These are phyloP conservation scores for Dyspetes luteomarginatus DNA, from an alignment of 2,888 invertebrate genomes.

Conservation along the genomic window DNA sequence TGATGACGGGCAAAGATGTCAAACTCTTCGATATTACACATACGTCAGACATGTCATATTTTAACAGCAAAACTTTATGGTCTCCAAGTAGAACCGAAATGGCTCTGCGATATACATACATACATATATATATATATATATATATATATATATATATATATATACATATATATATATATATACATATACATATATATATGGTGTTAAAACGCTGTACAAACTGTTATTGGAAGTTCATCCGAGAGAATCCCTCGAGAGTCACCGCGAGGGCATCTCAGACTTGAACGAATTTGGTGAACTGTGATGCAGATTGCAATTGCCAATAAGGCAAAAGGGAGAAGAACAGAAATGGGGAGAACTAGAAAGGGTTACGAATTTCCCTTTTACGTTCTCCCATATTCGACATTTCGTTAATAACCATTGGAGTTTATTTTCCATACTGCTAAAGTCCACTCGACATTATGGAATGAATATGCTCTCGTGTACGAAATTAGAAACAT, in stretches of 20 bases:
- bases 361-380: constrained; percentile 26
- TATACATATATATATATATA: constrained; percentile 6
- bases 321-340: constrained; percentile 47
- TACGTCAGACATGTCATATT: constrained; percentile 8
- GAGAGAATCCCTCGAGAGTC: constrained; percentile 33
- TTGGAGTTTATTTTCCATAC: not conserved
- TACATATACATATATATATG: not conserved
- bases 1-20: constrained; percentile 22
- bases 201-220: constrained; percentile 46
- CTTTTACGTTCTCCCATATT: not conserved
- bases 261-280: constrained; percentile 24
- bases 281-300: constrained; percentile 54
- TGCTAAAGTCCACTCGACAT: not conserved
- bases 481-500: not conserved
- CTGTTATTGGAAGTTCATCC: constrained; percentile 60
- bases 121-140: no score
- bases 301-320: constrained; percentile 64
- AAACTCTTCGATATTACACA: constrained; percentile 13
- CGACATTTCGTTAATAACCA: constrained; percentile 53
- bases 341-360: not conserved
- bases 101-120: no score
- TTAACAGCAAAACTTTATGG: no score
- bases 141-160: constrained; percentile 19
- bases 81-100: no score
- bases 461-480: not conserved